These are phyloP conservation scores for Reticulitermes speratus DNA, from an alignment of 1,140 invertebrate species.

Conservation along the genomic window DNA sequence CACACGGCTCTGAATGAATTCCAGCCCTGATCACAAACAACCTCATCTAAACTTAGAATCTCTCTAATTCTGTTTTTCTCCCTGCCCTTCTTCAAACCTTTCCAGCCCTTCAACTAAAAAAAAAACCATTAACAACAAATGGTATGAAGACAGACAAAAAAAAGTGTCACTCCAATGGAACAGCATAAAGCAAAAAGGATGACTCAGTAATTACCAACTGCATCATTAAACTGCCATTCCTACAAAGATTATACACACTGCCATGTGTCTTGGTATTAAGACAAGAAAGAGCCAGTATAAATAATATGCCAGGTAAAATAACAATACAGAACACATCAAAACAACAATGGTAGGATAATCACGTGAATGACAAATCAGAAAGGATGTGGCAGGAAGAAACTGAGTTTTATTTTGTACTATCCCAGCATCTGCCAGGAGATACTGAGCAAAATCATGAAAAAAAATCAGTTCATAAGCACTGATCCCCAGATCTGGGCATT, in stretches of 20 bases:
- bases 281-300: too few relatives aligned
- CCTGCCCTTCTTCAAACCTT: conserved; percentile 3
- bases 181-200: neutral
- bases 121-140: neutral
- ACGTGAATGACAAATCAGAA: too few relatives aligned
- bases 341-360: too few relatives aligned
- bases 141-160: neutral
- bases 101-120: neutral
- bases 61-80: neutral
- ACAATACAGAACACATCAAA: too few relatives aligned
- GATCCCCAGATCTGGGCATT: too few relatives aligned
- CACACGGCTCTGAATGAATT: neutral
- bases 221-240: neutral
- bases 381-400: too few relatives aligned
- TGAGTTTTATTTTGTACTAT: too few relatives aligned
- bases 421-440: too few relatives aligned
- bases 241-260: neutral
- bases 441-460: too few relatives aligned
- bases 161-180: neutral
- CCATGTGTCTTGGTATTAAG: neutral
- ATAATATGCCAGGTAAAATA: too few relatives aligned
- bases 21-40: neutral
- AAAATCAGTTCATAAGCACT: too few relatives aligned
- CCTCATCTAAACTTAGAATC: conserved; percentile 16
- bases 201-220: neutral